Evolutionary conservation across 2,113 vertebrate species (phyloP), one percentile per base, ranked within the genome.

Genomic region (Caretta caretta): DNA sequence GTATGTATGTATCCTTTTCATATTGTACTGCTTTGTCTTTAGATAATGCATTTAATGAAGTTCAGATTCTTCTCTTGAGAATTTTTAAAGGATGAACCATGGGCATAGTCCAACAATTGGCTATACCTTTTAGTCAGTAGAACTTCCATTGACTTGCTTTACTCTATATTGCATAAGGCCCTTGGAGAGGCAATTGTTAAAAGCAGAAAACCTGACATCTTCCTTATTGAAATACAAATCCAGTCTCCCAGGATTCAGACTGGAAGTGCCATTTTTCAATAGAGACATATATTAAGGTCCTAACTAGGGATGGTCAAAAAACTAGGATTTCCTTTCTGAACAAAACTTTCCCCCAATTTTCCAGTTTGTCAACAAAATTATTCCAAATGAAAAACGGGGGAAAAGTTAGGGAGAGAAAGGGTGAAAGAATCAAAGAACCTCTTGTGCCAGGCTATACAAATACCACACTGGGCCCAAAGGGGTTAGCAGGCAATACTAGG

Each of bases 91-190:
- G 27, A 59, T 29, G 57, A 59, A 59, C 10, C 57, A 59, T 59
- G 57, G 11, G 25, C 29, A 54, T 62, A 31, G 57, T 59, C 11
- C 10, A 31, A 35, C 29, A 62, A 35, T 31, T 62, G 29, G 13
- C 29, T 35, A 31, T 6, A 35, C 5, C 13, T 62, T 62, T 62
- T 31, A 35, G 29, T 35, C 59, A 62, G 14, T 35, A 35, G 14
- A 75, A 80, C 65, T 93, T 84, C 4, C 50, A 46, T 80, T 88
- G 86, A 65, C 92, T 95, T 93, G 2, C 83, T 93, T 91, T 50
- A 93, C 85, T 90, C 16, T 86, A 80, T 51, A 5, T 29, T 89
- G 54, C 89, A 86, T 96, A 65, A 81, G 10, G 3, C 14, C 90
- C 20, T 13, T 24, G 9, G 3, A 81, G 69, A 38, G 69, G 20